phyloP scores from a whole-genome alignment of 37 sponge, comb jelly and placozoan genomes.

The Crambe crambe region DNA sequence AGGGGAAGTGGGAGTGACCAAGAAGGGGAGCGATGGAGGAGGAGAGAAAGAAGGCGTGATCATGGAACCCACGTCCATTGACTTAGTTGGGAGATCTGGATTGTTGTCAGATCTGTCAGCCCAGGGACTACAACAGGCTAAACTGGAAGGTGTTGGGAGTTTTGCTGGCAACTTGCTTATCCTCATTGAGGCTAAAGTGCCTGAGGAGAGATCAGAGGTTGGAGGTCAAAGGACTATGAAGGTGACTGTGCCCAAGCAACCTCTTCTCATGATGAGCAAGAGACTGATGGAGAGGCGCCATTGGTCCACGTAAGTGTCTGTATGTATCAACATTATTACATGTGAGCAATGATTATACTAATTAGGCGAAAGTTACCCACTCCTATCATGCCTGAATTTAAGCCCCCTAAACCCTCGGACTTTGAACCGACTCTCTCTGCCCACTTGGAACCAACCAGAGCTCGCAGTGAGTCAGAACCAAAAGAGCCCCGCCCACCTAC shows the following conservation, averaged over 20 bases:
- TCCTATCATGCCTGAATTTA: constrained; percentile 5
- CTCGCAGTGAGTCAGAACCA: background rate
- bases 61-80: constrained; percentile 36
- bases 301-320: background rate
- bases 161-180: constrained; percentile 67
- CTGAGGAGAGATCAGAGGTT: background rate
- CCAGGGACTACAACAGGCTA: constrained; percentile 34
- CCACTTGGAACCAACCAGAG: background rate
- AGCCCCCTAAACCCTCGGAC: constrained; percentile 1
- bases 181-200: constrained; percentile 56
- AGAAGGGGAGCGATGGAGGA: background rate
- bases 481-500: background rate
- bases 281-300: constrained; percentile 13
- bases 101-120: constrained; percentile 9
- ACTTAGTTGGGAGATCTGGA: constrained; percentile 38
- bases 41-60: constrained; percentile 35
- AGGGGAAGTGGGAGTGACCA: background rate
- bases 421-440: constrained; percentile 5
- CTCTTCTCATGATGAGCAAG: background rate
- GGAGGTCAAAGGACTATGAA: background rate
- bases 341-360: background rate
- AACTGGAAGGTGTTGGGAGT: constrained; percentile 34
- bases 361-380: constrained; percentile 6
- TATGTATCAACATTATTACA: background rate
- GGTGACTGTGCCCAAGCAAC: background rate